Evolutionary conservation across 2,797 vertebrate genomes (phyloP).

Genomic region (Brachyrhaphis roseni): DNA sequence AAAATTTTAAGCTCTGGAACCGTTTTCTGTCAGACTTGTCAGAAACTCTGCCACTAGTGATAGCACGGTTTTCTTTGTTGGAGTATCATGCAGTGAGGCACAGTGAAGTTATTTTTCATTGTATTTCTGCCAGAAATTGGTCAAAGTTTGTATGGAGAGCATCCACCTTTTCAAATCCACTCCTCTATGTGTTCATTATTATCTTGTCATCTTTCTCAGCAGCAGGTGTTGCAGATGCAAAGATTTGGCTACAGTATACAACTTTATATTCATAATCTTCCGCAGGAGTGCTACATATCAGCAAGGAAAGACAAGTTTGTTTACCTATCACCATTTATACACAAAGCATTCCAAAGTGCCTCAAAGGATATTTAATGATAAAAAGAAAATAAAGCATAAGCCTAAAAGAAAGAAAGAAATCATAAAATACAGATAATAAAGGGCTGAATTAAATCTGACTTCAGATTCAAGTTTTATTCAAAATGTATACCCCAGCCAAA

Average conservation of each 20-base stretch:
- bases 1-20: neutral
- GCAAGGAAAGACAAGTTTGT: neutral
- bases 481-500: neutral
- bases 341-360: neutral
- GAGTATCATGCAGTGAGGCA: neutral
- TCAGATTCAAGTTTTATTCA: neutral
- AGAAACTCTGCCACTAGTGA: neutral
- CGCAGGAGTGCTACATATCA: neutral
- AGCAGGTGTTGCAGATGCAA: neutral
- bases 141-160: neutral
- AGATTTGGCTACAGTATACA: neutral
- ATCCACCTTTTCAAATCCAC: neutral
- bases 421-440: neutral
- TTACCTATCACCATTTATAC: neutral
- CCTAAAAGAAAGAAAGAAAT: neutral
- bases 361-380: neutral
- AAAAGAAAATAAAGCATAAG: neutral
- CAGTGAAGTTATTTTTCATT: neutral
- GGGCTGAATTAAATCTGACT: neutral
- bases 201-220: neutral
- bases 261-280: neutral
- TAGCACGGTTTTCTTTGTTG: neutral
- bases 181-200: neutral
- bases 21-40: neutral
- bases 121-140: neutral